phyloP scores from a whole-genome alignment of 2,888 invertebrate species.

The Glyphotaelius pellucidus region DNA sequence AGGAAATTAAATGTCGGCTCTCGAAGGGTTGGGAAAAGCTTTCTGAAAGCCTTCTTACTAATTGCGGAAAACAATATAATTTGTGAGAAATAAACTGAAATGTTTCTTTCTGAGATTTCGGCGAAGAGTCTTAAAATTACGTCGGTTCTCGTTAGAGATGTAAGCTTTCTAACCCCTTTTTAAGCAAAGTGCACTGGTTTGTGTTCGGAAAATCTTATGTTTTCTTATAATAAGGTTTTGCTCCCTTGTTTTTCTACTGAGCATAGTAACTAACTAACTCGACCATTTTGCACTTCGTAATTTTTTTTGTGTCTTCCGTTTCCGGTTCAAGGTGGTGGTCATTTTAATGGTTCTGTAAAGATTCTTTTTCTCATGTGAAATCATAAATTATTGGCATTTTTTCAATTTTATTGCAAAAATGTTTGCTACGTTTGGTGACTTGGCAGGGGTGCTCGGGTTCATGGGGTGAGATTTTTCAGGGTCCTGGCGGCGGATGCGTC shows the following conservation, averaged over 20 bases:
- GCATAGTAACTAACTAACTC: no score
- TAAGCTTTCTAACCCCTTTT: not conserved
- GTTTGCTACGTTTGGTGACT: no score
- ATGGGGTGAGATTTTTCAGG: no score
- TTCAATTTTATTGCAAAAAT: no score
- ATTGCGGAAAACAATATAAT: not conserved
- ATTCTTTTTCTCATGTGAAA: no score
- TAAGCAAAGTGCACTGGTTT: not conserved
- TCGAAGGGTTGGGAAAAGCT: not conserved
- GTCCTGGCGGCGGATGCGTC: no score
- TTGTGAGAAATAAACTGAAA: not conserved
- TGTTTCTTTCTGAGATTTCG: not conserved
- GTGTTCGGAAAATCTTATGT: not conserved
- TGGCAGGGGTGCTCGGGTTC: no score
- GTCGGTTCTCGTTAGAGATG: not conserved
- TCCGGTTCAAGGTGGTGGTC: no score
- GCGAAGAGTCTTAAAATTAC: not conserved
- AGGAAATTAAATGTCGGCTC: not conserved
- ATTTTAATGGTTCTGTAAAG: no score
- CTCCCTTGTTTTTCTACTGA: not conserved
- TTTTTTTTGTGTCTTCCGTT: no score
- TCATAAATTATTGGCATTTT: no score
- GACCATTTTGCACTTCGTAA: no score
- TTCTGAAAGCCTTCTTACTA: not conserved
- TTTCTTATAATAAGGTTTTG: not conserved